Base-by-base conservation (phyloP, 2,113 vertebrate species). In the Callopanchax toddi region DNA sequence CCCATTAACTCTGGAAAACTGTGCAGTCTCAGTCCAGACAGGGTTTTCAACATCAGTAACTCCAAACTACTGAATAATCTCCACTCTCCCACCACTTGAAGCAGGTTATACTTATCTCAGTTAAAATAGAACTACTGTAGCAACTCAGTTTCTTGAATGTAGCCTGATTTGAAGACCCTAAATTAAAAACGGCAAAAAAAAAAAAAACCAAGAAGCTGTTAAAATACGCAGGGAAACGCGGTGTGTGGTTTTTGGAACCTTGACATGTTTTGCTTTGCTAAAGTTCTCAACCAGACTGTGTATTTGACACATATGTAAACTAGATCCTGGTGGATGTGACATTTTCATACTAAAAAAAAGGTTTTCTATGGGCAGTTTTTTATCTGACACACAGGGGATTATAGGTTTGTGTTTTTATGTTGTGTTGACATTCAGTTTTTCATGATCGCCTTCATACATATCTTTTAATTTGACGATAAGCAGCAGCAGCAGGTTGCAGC, bases 351-450 rank as follows among this genome's bases (percentile, higher is more conserved):
- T 65, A 48, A 70, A 55, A 73, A 83, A 68, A 32, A 58, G 61
- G 58, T 81, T 85, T 89, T 79, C 71, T 89, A 83, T 6, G 23
- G 64, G 32, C 46, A 69, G 32, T 81, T 87, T 84, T 76, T 67
- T 37, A 81, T 76, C 49, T 40, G 23, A 59, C 26, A 18, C 11
- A 18, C 17, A n/a, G 49, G 69, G 67, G 42, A 60, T 48, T 73
- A 64, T 32, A 43, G n/a, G 49, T 32, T 63, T 71, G 51, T 23
- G 34, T 49, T 62, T 20, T 62, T 44, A 29, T 42, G 54, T 68
- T 5, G 7, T 59, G 61, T 74, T 51, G 42, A 46, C 23, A 49
- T 39, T 52, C 54, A 60, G 56, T 71, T 80, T 60, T 54, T 61
- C 54, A 55, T 34, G 42, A 52, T 74, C 39, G 70, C 46, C n/a